Conservation (phyloP, 1,140 invertebrate genomes). For the Eupristina koningsbergeri region DNA sequence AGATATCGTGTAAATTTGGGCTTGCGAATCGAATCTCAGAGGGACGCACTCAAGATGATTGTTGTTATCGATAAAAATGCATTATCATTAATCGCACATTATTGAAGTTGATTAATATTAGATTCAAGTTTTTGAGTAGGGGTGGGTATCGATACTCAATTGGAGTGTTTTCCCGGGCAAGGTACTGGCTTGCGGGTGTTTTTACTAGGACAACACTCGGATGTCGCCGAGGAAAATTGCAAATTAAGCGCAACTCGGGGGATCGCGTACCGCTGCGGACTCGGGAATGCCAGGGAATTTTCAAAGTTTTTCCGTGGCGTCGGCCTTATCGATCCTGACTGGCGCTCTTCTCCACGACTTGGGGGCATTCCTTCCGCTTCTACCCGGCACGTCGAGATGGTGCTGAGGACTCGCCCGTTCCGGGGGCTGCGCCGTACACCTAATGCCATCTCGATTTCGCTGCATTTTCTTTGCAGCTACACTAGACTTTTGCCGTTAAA, state of each 20-base stretch:
- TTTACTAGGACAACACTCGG: not conserved
- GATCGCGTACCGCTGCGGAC: not conserved
- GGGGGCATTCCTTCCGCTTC: conserved; percentile 52
- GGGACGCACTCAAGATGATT: too few relatives aligned
- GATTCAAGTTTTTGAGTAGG: not conserved
- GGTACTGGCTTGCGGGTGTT: not conserved
- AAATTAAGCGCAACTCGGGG: not conserved
- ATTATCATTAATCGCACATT: not conserved
- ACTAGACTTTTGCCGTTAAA: conserved; percentile 38
- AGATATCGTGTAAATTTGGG: too few relatives aligned
- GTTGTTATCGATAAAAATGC: not conserved
- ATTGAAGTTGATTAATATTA: not conserved
- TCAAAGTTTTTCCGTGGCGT: not conserved
- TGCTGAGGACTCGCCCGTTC: conserved; percentile 54
- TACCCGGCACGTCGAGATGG: conserved; percentile 57
- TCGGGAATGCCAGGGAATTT: not conserved
- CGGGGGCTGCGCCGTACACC: conserved; percentile 7
- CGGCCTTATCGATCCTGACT: conserved; percentile 59
- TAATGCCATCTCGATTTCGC: conserved; percentile 37
- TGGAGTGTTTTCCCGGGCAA: not conserved
- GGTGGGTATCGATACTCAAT: not conserved
- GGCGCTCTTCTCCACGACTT: conserved; percentile 2
- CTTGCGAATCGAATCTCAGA: too few relatives aligned
- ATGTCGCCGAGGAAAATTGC: not conserved
- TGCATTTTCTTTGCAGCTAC: not conserved